Evolutionary conservation across 64 coral and sea anemone genomes (phyloP).

Genomic region (Montipora sp.): DNA sequence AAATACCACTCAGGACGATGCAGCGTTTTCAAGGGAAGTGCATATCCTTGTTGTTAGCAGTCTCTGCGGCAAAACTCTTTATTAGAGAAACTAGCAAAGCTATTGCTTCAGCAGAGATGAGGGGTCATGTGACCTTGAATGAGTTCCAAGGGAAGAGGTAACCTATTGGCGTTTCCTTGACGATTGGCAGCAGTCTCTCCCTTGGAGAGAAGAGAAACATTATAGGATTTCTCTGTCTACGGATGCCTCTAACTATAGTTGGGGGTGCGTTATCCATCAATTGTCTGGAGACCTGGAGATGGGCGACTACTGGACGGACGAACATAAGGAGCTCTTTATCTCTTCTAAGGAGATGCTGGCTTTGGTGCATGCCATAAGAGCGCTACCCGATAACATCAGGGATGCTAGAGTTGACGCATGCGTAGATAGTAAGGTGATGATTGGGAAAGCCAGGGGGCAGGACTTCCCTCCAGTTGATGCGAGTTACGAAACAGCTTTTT

Average conservation of each 20-base stretch:
- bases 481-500: constrained; percentile 24
- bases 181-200: not conserved
- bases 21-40: not conserved
- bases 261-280: constrained; percentile 37
- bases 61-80: constrained; percentile 43
- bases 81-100: constrained; percentile 24
- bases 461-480: constrained; percentile 1
- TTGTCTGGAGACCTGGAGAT: not conserved
- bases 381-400: not conserved
- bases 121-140: not conserved
- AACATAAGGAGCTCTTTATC: not conserved
- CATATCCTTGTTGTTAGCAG: constrained; percentile 14
- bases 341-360: constrained; percentile 29
- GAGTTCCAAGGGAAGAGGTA: constrained; percentile 13
- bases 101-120: not conserved
- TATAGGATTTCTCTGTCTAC: not conserved
- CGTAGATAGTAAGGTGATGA: constrained; percentile 24
- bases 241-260: constrained; percentile 15
- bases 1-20: not conserved
- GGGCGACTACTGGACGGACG: constrained; percentile 19
- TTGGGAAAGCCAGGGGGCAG: not conserved
- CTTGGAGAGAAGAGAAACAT: constrained; percentile 49
- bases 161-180: constrained; percentile 52
- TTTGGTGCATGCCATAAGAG: constrained; percentile 25
- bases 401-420: constrained; percentile 11